These are phyloP conservation scores for Seriola quinqueradiata DNA, from an alignment of 2,113 vertebrate genomes.

Conservation along the genomic window DNA sequence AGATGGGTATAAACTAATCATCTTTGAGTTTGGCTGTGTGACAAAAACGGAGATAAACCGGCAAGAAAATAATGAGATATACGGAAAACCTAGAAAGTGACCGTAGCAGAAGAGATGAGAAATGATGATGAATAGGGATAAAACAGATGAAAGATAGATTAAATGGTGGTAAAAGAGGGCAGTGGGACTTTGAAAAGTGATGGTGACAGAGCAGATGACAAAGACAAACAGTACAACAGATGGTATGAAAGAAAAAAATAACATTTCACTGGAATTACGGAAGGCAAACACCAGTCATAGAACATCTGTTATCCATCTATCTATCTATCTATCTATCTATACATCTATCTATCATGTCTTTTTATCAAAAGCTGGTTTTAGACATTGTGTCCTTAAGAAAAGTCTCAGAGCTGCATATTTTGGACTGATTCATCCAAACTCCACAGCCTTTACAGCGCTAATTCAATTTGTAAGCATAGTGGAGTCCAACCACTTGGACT, in stretches of 20 bases:
- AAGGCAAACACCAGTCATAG: constrained; percentile 1
- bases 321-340: not conserved
- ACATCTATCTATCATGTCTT: not conserved
- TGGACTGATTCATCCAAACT: constrained; percentile 33
- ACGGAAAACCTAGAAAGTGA: not conserved
- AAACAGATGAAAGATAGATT: constrained; percentile 8
- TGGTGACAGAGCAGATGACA: constrained; percentile 32
- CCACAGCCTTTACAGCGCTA: constrained; percentile 35
- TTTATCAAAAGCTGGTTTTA: constrained; percentile 9
- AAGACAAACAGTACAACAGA: constrained; percentile 39
- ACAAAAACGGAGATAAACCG: not conserved
- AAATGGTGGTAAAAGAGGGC: constrained; percentile 7
- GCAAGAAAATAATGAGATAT: not conserved
- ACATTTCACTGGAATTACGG: constrained; percentile 27
- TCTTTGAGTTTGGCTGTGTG: not conserved
- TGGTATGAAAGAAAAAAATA: constrained; percentile 8
- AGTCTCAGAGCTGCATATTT: constrained; percentile 22
- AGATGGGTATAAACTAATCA: not conserved
- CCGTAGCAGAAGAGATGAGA: not conserved
- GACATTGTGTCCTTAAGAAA: constrained; percentile 15
- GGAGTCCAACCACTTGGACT: constrained; percentile 32
- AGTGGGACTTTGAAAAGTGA: constrained; percentile 6
- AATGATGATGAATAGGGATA: not conserved
- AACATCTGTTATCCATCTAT: not conserved
- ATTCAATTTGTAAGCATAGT: constrained; percentile 53